Evolutionary conservation across 2,113 vertebrate species (phyloP), one percentile per base, ranked within the genome.

Genomic region (Festucalex cinctus): DNA sequence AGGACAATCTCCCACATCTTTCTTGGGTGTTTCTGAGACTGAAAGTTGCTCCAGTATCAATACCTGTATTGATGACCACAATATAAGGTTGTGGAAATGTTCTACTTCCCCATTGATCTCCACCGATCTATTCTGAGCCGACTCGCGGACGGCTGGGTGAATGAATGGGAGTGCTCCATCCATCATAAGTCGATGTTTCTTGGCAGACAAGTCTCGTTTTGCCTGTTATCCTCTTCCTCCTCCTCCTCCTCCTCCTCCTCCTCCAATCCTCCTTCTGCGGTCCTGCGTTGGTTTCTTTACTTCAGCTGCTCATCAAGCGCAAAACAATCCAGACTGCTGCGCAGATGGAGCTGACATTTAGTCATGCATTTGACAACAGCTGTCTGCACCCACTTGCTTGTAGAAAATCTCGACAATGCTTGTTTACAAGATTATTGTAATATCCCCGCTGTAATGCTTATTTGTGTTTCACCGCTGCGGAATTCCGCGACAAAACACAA

Each of bases 41-140:
- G 62, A 59, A 75, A 72, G 69, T 12, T 61, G 74, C 73, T 80
- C 17, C 24, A 56, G 26, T 57, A 81, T 86, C 81, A 80, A 82
- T 85, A 78, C 67, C 53, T 20, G 7, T 82, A 86, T 86, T 71
- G 80, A 90, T 81, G 73, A 77, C 67, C 77, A 70, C 82, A 76
- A 75, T 75, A 69, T 73, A 76, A 81, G 75, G 77, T 49, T 64
- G 69, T 83, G 84, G 82, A 85, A 86, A 83, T 68, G 84, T 86
- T 83, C 80, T 75, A 65, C 82, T 85, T 76, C 74, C 74, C 44
- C 73, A 86, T 88, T 74, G 85, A 90, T 90, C 78, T 32, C 53
- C 66, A 75, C 79, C 74, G 78, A 82, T 88, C 85, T 81, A 87
- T 89, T 84, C 82, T 81, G 69, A 84, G 83, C 68, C 37, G 69